These are phyloP conservation scores for Pseudocheirus occidentalis DNA, from an alignment of 2,797 vertebrate species.

Conservation along the genomic window DNA sequence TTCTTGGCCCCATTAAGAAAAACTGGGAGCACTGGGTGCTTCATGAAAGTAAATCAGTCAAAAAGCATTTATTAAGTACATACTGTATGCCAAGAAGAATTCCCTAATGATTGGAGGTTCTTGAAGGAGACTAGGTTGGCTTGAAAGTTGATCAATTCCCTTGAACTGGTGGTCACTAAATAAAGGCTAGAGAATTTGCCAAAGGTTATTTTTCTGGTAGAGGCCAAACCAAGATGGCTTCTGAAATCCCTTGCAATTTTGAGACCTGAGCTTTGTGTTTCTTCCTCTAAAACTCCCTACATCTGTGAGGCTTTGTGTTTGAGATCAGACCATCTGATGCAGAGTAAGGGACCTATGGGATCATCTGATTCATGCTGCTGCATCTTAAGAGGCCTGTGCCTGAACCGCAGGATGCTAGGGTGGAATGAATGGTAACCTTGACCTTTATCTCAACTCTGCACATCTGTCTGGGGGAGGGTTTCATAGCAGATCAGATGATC, in stretches of 20 bases:
- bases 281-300: not conserved
- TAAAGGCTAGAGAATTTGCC: not conserved
- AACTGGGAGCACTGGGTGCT: not conserved
- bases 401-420: not conserved
- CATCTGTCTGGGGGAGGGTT: slow-evolving; percentile 2
- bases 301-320: not conserved
- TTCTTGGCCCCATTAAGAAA: not conserved
- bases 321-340: not conserved
- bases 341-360: not conserved
- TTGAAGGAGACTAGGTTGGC: not conserved
- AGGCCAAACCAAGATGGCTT: not conserved
- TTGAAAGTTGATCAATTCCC: not conserved
- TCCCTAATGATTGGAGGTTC: not conserved
- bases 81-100: not conserved
- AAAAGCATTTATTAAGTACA: not conserved
- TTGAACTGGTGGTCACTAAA: not conserved
- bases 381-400: not conserved
- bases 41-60: not conserved
- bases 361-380: not conserved
- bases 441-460: not conserved
- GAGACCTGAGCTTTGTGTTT: not conserved
- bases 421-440: not conserved
- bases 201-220: not conserved
- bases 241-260: not conserved
- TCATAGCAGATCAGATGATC: not conserved